Evolutionary conservation across 2,113 vertebrate species (phyloP).

Genomic region (Myxocyprinus asiaticus): DNA sequence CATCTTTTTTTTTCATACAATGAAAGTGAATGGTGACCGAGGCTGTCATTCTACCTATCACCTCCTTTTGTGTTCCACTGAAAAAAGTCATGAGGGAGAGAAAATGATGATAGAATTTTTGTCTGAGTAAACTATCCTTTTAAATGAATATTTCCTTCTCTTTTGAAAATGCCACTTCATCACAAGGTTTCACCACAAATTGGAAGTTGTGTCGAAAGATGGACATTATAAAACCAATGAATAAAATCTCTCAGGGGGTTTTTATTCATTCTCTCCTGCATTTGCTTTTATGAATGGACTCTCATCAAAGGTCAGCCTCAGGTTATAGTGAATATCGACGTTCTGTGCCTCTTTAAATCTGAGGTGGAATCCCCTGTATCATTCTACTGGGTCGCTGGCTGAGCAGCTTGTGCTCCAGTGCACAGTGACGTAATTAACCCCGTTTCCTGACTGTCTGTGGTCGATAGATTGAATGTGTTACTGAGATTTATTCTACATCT

Average conservation of each 20-base stretch:
- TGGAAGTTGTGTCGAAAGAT: background rate
- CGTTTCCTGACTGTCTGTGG: constrained; percentile 11
- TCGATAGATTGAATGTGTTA: constrained; percentile 50
- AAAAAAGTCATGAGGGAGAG: too few relatives aligned
- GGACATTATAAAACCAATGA: background rate
- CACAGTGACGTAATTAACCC: constrained; percentile 28
- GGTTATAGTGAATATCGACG: constrained; percentile 39
- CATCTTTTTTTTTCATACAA: too few relatives aligned
- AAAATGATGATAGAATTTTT: too few relatives aligned
- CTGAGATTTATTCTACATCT: constrained; percentile 48
- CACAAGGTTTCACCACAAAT: background rate
- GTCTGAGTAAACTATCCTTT: background rate
- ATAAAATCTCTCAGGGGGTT: background rate
- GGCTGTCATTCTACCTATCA: too few relatives aligned
- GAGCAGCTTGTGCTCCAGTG: background rate
- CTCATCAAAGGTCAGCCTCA: constrained; percentile 38
- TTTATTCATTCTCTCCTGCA: background rate
- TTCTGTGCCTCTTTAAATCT: background rate
- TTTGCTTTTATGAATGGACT: constrained; percentile 42
- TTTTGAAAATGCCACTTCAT: background rate
- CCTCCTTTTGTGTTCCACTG: too few relatives aligned
- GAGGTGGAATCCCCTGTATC: constrained; percentile 41
- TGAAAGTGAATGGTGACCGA: too few relatives aligned
- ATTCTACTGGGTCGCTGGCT: constrained; percentile 20
- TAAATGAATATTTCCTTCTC: background rate